Evolutionary conservation across 2,888 invertebrate genomes (phyloP), one percentile per base, ranked within the genome.

Genomic region (Eurois occulta): DNA sequence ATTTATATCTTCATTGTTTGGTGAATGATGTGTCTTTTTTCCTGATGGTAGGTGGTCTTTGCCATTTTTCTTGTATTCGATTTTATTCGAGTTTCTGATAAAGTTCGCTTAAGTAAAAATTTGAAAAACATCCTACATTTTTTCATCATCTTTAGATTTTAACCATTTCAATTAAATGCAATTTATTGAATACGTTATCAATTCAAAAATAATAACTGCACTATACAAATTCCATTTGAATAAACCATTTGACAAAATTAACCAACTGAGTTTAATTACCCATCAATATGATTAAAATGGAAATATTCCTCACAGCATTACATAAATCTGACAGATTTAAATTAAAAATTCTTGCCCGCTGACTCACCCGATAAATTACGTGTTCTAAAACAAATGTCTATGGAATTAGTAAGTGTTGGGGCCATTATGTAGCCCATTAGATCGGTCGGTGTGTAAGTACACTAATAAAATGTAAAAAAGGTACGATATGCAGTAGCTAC

Each of bases 341-440:
- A 88, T 77, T 72, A 72, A 78, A 86, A 80, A 86, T 82, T 80
- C 81, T 75, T 76, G n/a, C 66, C 62, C 62, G 75, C 69, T 80
- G 83, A 78, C 43, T 84, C 78, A 77, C 72, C 60, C 71, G n/a
- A 85, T 79, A 87, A 80, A 86, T 86, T 68, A 81, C 67, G 24
- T 76, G 58, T 82, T 74, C 73, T 78, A 76, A 88, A 83, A 87
- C 83, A 77, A 87, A 86, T 80, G 85, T 71, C 65, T 48, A 52
- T 72, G 80, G 79, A 89, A 91, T 92, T 90, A 90, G 89, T 91
- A 88, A 88, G 91, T 90, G 91, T 88, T 87, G 87, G 80, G 83
- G 75, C 85, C 88, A 91, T 92, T 90, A 92, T 77, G 75, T 81
- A 67, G 77, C 58, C 87, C 90, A 91, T 89, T 91, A 91, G 86